phyloP scores from a whole-genome alignment of 2,797 vertebrate genomes.

The Hafferia zeledoni region DNA sequence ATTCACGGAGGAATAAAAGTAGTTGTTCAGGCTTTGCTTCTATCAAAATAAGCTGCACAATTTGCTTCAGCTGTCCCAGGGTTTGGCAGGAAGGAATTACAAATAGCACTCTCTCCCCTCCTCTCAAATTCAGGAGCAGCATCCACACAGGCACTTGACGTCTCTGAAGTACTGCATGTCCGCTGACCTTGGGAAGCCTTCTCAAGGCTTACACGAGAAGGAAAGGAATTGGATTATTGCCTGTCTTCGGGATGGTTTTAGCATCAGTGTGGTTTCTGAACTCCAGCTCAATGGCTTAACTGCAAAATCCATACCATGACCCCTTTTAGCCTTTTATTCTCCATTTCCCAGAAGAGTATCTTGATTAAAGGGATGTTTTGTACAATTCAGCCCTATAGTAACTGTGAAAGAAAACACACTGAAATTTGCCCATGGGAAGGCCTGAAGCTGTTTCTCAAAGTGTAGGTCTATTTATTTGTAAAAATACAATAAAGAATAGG shows the following conservation, averaged over 20 bases:
- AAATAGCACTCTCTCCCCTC: neutral
- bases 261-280: neutral
- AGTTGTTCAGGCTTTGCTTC: neutral
- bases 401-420: neutral
- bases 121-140: neutral
- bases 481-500: neutral
- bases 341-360: neutral
- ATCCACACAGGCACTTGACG: neutral
- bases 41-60: neutral
- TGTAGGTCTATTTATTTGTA: neutral
- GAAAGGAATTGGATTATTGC: neutral
- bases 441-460: neutral
- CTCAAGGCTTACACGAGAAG: neutral
- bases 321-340: neutral
- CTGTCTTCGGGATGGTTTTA: neutral
- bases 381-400: neutral
- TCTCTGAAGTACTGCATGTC: neutral
- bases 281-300: neutral
- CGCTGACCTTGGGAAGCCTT: neutral
- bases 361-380: neutral
- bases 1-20: neutral
- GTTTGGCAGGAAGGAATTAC: neutral
- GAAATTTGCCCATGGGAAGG: neutral
- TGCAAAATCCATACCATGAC: neutral
- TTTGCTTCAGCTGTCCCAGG: neutral